phyloP scores from a whole-genome alignment of 2,797 vertebrate genomes.

The Chelmon rostratus region DNA sequence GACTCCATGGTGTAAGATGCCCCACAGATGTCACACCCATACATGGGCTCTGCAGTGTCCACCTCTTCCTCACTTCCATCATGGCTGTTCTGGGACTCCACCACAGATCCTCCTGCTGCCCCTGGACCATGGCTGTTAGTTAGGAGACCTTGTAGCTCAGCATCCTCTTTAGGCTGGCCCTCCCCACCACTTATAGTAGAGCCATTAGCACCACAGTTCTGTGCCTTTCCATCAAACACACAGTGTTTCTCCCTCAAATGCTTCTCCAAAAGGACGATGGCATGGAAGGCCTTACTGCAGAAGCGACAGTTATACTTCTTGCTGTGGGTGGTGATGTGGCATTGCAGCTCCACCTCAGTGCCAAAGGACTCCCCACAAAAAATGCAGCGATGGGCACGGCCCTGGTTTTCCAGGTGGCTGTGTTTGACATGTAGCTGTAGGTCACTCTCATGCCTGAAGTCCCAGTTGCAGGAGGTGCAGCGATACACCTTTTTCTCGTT shows the following conservation, averaged over 20 bases:
- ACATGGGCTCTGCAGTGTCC: conserved; percentile 96
- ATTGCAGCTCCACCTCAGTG: conserved; percentile 98
- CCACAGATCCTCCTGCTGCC: conserved; percentile 68
- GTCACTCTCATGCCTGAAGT: conserved; percentile 96
- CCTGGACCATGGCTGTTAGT: conserved; percentile 91
- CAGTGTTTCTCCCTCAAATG: conserved; percentile 98
- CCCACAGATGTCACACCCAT: conserved; percentile 96
- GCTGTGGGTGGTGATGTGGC: conserved; percentile 98
- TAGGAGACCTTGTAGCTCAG: conserved; percentile 91
- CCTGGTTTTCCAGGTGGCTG: conserved; percentile 97
- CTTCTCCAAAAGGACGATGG: conserved; percentile 95
- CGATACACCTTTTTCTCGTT: conserved; percentile 98
- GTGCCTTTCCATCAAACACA: conserved; percentile 94
- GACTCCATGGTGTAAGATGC: conserved; percentile 99
- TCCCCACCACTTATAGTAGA: conserved; percentile 86
- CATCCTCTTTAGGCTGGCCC: conserved; percentile 93
- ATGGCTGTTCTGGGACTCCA: conserved; percentile 92
- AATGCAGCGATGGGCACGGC: conserved; percentile 96
- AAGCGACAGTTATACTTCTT: conserved; percentile 99
- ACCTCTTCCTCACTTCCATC: conserved; percentile 97
- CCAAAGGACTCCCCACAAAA: conserved; percentile 98
- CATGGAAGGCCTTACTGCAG: conserved; percentile 98
- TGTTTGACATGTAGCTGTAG: conserved; percentile 97
- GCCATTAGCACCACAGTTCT: conserved; percentile 94
- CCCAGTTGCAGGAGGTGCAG: conserved; percentile 98